These are phyloP conservation scores for Bujurquina vittata DNA, from an alignment of 2,113 vertebrate genomes.

Conservation along the genomic window DNA sequence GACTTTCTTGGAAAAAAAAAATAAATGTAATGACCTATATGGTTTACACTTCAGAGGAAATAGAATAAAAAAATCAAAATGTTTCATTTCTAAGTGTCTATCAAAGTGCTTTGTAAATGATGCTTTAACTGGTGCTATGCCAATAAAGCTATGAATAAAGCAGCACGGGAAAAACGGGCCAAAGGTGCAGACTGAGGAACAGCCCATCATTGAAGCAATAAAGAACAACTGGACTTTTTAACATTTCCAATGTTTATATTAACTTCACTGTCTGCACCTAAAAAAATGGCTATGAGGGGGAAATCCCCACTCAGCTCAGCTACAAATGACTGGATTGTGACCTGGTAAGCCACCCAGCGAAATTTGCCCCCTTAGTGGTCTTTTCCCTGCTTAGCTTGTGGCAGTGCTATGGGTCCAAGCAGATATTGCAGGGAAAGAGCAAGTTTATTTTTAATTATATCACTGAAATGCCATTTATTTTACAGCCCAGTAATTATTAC, in stretches of 20 bases:
- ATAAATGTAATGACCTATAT: too few relatives aligned
- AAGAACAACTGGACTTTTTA: fast-evolving
- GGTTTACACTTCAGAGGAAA: too few relatives aligned
- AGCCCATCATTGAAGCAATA: background rate
- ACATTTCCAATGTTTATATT: background rate
- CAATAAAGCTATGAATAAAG: background rate
- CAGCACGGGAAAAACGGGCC: background rate
- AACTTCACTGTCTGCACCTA: background rate
- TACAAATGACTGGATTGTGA: background rate
- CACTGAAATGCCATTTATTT: background rate
- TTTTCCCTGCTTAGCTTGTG: background rate
- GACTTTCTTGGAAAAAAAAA: too few relatives aligned
- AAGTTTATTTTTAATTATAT: background rate
- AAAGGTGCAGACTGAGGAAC: background rate
- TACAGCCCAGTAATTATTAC: background rate
- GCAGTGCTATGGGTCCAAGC: background rate
- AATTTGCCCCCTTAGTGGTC: background rate
- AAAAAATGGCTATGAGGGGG: too few relatives aligned
- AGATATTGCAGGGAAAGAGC: background rate
- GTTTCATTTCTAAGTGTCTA: background rate
- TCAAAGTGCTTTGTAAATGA: background rate
- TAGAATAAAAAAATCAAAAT: too few relatives aligned
- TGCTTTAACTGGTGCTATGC: background rate
- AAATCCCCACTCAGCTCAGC: background rate
- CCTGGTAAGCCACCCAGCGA: too few relatives aligned